phyloP scores from a whole-genome alignment of 2,113 vertebrate species.

The Osmerus eperlanus region DNA sequence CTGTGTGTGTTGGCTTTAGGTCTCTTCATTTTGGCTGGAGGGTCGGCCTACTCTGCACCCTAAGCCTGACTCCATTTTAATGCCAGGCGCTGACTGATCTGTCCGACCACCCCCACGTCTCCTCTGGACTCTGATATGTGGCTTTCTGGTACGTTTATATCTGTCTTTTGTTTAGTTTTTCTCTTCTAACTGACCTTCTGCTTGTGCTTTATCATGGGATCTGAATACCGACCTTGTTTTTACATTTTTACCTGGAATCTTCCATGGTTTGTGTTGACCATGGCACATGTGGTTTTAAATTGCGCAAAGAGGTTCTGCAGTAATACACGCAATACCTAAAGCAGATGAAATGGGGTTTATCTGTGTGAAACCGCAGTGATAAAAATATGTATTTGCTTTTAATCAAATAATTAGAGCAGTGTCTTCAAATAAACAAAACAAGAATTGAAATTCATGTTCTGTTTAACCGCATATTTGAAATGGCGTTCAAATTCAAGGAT shows the following conservation, averaged over 20 bases:
- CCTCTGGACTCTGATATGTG: too few species aligned
- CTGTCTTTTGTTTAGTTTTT: conserved; percentile 39
- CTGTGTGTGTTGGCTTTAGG: conserved; percentile 52
- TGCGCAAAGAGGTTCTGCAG: background rate
- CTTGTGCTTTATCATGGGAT: background rate
- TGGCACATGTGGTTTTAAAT: conserved; percentile 7
- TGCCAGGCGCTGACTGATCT: conserved; percentile 59
- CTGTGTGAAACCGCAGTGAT: too few species aligned
- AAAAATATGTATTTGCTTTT: too few species aligned
- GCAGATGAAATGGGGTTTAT: background rate
- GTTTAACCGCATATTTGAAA: too few species aligned
- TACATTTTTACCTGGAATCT: background rate
- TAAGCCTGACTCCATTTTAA: conserved; percentile 67
- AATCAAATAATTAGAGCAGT: too few species aligned
- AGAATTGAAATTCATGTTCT: too few species aligned
- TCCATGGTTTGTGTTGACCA: background rate
- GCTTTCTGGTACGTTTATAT: conserved; percentile 60
- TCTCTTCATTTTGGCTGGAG: conserved; percentile 46
- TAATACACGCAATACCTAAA: background rate
- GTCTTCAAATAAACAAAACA: too few species aligned
- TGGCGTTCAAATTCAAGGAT: too few species aligned
- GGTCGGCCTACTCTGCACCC: conserved; percentile 63
- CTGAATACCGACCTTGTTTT: conserved; percentile 13
- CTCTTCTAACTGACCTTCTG: conserved; percentile 12
- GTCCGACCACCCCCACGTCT: conserved; percentile 30